Evolutionary conservation across 2,113 vertebrate species (phyloP).

Genomic region (Tragelaphus buxtoni): DNA sequence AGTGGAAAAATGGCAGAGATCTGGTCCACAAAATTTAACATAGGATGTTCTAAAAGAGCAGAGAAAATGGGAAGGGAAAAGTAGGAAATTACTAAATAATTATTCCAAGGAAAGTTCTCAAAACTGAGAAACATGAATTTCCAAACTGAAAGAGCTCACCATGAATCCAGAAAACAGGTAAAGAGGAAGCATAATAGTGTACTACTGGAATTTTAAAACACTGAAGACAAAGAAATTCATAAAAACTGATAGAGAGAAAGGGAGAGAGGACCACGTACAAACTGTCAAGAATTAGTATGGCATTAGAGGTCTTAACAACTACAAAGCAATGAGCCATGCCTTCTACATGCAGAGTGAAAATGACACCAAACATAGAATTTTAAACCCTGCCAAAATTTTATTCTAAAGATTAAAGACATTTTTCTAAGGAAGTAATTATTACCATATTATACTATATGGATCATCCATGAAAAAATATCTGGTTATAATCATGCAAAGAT

Average conservation of each 20-base stretch:
- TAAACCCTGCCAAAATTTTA: not conserved
- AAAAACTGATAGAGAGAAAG: not conserved
- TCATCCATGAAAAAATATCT: not conserved
- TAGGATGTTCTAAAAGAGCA: not conserved
- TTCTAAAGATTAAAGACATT: not conserved
- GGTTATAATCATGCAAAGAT: not conserved
- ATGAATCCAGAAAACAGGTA: not conserved
- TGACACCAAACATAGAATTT: not conserved
- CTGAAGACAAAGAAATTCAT: not conserved
- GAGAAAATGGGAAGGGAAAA: not conserved
- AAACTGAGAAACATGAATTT: not conserved
- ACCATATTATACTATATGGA: not conserved
- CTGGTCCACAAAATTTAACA: not conserved
- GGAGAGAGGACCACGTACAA: not conserved
- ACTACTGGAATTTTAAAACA: not conserved
- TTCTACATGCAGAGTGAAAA: not conserved
- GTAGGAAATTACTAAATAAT: not conserved
- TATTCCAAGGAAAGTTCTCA: not conserved
- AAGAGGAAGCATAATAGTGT: not conserved
- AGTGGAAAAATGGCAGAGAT: not conserved
- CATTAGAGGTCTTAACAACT: not conserved
- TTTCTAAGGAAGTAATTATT: not conserved
- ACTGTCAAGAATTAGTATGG: not conserved
- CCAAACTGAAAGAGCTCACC: not conserved
- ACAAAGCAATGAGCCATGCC: not conserved